Conservation (phyloP, 2,888 invertebrate genomes). For the Scrobipalpa atriplicella region DNA sequence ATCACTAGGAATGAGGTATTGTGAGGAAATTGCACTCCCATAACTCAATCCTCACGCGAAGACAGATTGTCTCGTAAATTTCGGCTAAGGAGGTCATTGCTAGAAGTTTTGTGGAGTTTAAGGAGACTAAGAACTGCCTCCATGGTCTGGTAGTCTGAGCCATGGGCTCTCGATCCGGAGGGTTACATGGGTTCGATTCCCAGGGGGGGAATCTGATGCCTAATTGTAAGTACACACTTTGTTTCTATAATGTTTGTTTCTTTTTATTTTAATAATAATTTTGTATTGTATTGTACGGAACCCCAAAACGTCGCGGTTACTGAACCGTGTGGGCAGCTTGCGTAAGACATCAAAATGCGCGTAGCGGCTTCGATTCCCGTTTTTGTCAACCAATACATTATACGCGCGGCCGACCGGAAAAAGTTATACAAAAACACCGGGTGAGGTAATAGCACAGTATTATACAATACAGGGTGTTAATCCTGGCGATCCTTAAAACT, state of each 20-base stretch:
- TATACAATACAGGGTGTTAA: not conserved
- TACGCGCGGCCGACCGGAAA: slow-evolving; percentile 11
- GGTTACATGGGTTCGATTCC: no score
- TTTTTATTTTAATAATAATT: no score
- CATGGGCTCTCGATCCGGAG: no score
- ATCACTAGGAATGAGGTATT: not conserved
- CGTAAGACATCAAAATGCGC: slow-evolving; percentile 23
- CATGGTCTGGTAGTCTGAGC: no score
- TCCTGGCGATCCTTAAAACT: no score
- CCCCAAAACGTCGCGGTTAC: slow-evolving; percentile 19
- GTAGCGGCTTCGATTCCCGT: slow-evolving; percentile 14
- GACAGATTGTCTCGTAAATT: not conserved
- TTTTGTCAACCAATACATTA: slow-evolving; percentile 20
- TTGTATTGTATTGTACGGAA: not conserved
- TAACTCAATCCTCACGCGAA: not conserved
- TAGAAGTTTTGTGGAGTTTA: not conserved
- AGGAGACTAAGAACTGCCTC: no score
- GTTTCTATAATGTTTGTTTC: not conserved
- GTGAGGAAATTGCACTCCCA: not conserved
- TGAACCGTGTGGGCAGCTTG: slow-evolving; percentile 24
- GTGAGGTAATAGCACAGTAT: not conserved
- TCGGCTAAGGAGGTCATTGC: not conserved
- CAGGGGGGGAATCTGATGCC: no score
- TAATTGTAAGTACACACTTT: no score
- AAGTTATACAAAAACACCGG: not conserved